Percentiles rank a stretch among this genome's conserved stretches.
Evolutionary conservation across 2,113 vertebrate species (phyloP).

Genomic region (Brachypodius melanocephalos): DNA sequence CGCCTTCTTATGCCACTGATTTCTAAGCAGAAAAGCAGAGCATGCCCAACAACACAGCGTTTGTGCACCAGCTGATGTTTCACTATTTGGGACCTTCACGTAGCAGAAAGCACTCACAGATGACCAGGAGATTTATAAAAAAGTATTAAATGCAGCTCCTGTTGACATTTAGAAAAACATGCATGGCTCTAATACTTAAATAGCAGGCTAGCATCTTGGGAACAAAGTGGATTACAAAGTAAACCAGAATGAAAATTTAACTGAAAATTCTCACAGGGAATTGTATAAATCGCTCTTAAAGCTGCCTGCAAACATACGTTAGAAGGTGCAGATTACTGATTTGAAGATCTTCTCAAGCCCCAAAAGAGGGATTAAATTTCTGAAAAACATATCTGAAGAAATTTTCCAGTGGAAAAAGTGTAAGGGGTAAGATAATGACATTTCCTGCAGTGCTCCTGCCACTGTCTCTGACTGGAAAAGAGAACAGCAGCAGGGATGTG

Average conservation of each 20-base stretch:
- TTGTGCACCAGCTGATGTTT: background rate
- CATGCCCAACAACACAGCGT: fast-evolving
- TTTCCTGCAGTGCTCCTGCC: background rate
- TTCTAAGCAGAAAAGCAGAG: background rate
- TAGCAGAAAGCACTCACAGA: background rate
- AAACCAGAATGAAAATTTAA: background rate
- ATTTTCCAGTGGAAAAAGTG: background rate
- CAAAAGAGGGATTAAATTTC: background rate
- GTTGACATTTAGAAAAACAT: background rate
- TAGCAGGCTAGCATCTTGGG: background rate
- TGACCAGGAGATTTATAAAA: background rate
- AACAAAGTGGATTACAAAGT: background rate
- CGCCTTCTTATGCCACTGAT: background rate
- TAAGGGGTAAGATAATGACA: background rate
- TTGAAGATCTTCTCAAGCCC: background rate
- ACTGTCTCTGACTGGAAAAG: background rate
- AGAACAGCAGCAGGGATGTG: background rate
- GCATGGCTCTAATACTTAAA: background rate
- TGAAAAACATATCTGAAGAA: background rate
- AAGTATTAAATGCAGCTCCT: background rate
- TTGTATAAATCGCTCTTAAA: background rate
- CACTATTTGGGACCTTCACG: background rate
- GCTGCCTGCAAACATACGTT: background rate
- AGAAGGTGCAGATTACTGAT: background rate
- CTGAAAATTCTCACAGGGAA: background rate